Base-by-base conservation (phyloP, 2,888 invertebrate species). In the Saturnia pavonia region DNA sequence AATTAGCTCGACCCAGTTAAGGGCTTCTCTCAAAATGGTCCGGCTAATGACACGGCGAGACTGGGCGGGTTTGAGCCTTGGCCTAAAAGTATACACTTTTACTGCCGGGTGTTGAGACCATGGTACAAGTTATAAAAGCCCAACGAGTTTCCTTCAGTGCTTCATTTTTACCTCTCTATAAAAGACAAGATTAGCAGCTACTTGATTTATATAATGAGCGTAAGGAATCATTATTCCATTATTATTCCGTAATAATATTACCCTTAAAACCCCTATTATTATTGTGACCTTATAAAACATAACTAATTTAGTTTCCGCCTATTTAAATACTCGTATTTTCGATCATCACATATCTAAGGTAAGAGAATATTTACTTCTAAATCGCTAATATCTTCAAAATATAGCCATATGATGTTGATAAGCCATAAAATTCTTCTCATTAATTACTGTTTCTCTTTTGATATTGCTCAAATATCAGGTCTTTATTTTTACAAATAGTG, bases 1-100 rank as follows among this genome's bases (percentile, higher is more conserved):
- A 68, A 66, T 67, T 68, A 57, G 68, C 42, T 67, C 79, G 86
- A 86, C 88, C 87, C 80, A 85, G 79, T 81, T 88, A 77, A 81
- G 81, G 83, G 80, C 75, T 73, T 79, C 80, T 79, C 80, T 80
- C 80, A 73, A 75, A 77, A 75, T 76, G 75, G 72, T 73, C 69
- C 71, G 76, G 74, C 75, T 82, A 81, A 84, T 82, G 80, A 79
- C 77, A 72, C 73, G 80, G 72, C 82, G 79, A 86, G 88, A 86
- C 89, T 63, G 84, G 88, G 86, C 82, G 87, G 85, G 79, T 83
- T 73, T 77, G 67, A 75, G 72, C 86, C 86, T 87, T 89, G 88
- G 84, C 87, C 85, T 78, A 74, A 78, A 82, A 83, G 73, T 72
- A 57, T 73, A 72, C 72, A 71, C 70, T 43, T 78, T 77, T 75